Evolutionary conservation across 2,888 invertebrate species (phyloP), one percentile per base, ranked within the genome.

Genomic region (Lutraria lutraria): DNA sequence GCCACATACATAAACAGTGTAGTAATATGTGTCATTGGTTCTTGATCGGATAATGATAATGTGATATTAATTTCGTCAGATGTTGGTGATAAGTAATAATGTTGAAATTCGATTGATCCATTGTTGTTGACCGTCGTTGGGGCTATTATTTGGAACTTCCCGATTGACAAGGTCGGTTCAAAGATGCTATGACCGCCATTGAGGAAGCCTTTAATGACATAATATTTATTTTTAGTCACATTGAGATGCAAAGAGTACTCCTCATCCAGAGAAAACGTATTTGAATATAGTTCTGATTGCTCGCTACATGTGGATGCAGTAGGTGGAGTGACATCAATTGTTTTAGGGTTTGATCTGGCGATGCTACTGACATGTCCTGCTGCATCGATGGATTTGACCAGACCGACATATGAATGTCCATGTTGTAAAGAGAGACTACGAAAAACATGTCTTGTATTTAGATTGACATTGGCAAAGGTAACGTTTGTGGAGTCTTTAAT

Each of bases 321-420:
- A 15, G 93, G 92, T 3, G 93, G 87, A 15, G 93, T 90, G 12
- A 68, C 31, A 86, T 94, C 94, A 56, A 94, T 85, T 31, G 81
- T 16, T 4, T 91, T 76, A 2, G 87, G 72, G 2, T 81, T 79
- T 3, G 94, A 93, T 31, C 29, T 19, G 0, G 86, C 87, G 15
- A 83, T 56, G 10, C 56, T 29, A 83, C 92, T 94, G 52, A 85
- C 76, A 82, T 90, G 91, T n/a, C 94, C 93, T 16, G 92, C 93
- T 4, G 88, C 83, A 83, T 94, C 94, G 19, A 83, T 31, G 19
- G 93, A 93, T 81, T 92, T 90, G 0, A 93, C 91, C 6, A 86
- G 81, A 43, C 90, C 90, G 16, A 25, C n/a, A 56, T 93, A 92
- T 0, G 79, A 89, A 21, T 80, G 34, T 21, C 88, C 81, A 29